phyloP scores from a whole-genome alignment of 2,888 invertebrate species.

The Anticlea derivata region DNA sequence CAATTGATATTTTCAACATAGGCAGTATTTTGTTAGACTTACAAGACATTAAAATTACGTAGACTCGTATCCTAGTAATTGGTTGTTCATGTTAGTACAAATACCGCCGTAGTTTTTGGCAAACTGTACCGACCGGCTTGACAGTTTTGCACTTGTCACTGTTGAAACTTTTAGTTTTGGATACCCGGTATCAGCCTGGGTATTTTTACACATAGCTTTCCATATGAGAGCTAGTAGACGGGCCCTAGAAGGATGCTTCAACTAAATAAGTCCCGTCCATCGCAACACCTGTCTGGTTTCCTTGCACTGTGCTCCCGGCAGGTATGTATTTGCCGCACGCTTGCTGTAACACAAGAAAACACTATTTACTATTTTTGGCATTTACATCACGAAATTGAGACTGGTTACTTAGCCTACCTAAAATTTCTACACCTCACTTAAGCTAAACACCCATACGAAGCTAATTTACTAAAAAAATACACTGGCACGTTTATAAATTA shows the following conservation, averaged over 20 bases:
- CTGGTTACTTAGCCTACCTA: slow-evolving; percentile 41
- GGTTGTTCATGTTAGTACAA: slow-evolving; percentile 48
- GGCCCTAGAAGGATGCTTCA: slow-evolving; percentile 91
- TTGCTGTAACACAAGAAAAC: slow-evolving; percentile 82
- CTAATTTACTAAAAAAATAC: slow-evolving; percentile 42
- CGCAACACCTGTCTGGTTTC: slow-evolving; percentile 91
- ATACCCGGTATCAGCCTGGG: slow-evolving; percentile 23
- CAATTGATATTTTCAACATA: slow-evolving; percentile 66
- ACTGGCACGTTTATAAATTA: slow-evolving; percentile 40
- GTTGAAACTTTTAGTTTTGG: slow-evolving; percentile 34
- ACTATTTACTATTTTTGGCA: neutral
- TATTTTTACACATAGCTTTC: slow-evolving; percentile 68
- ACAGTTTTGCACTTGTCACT: slow-evolving; percentile 28
- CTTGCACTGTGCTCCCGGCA: slow-evolving; percentile 91
- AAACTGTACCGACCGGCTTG: slow-evolving; percentile 7
- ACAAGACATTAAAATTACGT: slow-evolving; percentile 61
- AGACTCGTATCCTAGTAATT: slow-evolving; percentile 72
- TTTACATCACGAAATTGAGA: slow-evolving; percentile 2
- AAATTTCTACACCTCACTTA: slow-evolving; percentile 49
- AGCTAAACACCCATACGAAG: slow-evolving; percentile 44
- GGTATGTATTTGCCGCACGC: slow-evolving; percentile 95
- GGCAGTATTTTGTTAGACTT: slow-evolving; percentile 79
- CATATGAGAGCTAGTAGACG: slow-evolving; percentile 64
- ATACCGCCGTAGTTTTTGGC: slow-evolving; percentile 34
- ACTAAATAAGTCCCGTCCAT: slow-evolving; percentile 94